Conservation (phyloP, 2,113 vertebrate genomes). For the Octodon degus region DNA sequence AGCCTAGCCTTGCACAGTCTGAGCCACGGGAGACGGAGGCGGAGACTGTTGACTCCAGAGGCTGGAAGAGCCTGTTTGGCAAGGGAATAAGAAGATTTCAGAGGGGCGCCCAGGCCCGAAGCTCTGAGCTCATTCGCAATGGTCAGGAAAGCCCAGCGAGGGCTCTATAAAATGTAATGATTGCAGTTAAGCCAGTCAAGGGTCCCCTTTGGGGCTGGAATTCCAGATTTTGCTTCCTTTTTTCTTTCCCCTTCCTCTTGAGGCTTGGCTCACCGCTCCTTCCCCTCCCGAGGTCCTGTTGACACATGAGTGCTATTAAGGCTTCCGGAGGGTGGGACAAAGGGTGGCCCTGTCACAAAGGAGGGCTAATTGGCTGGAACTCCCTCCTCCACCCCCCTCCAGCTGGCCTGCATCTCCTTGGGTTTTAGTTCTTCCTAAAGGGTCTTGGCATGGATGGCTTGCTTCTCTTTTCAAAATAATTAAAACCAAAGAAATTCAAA, state of each 20-base stretch:
- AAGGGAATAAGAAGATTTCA: background rate
- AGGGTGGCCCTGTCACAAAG: slow-evolving; percentile 58
- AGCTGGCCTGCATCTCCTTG: slow-evolving; percentile 62
- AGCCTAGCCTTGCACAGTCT: slow-evolving; percentile 51
- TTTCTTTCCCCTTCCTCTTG: background rate
- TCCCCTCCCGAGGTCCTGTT: slow-evolving; percentile 58
- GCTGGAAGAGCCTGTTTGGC: slow-evolving; percentile 35
- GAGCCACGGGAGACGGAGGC: slow-evolving; percentile 7
- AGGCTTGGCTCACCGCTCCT: slow-evolving; percentile 70
- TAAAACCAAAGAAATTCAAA: slow-evolving; percentile 79
- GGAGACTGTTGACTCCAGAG: slow-evolving; percentile 19
- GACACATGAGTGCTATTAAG: slow-evolving; percentile 65
- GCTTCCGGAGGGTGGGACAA: slow-evolving; percentile 58
- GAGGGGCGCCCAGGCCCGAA: background rate
- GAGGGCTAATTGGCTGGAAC: slow-evolving; percentile 66
- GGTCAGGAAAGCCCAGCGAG: slow-evolving; percentile 60
- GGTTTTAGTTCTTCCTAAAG: slow-evolving; percentile 68
- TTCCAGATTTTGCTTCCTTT: slow-evolving; percentile 47
- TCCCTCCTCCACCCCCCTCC: background rate
- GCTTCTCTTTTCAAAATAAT: slow-evolving; percentile 72
- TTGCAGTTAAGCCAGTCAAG: slow-evolving; percentile 52
- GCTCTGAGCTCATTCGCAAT: background rate
- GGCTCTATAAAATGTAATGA: slow-evolving; percentile 61
- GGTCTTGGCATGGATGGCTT: slow-evolving; percentile 61
- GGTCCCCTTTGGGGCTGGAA: slow-evolving; percentile 59